Evolutionary conservation across 2,797 vertebrate genomes (phyloP), one percentile per base, ranked within the genome.

Genomic region (Brachyalestes nurse): DNA sequence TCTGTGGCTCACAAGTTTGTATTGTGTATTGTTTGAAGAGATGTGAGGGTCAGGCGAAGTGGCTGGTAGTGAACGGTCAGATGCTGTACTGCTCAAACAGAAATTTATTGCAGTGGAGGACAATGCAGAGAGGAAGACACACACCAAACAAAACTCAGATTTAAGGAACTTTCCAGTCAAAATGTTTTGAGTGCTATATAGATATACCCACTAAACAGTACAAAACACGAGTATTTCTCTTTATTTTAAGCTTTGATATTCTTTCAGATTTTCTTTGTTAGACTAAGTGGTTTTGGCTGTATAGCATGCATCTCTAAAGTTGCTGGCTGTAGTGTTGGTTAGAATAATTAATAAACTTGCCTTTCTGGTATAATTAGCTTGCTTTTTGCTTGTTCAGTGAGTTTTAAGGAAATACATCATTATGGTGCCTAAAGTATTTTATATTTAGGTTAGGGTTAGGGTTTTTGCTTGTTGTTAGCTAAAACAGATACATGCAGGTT

Each of bases 21-120:
- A 77, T 85, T 87, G 82, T 87, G 82, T 70, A 85, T 87, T 87
- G 86, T 87, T 83, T 55, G 28, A 21, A 67, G 51, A 25, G 47
- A 74, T 49, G 62, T 72, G 75, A 19, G 25, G 67, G 73, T 72
- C 65, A 66, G 67, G 61, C 65, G 8, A 49, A 17, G 77, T 58
- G 75, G 51, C 75, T 84, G 77, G 71, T 67, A 70, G 75, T 78
- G 69, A 75, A 75, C 3, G 47, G 28, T 76, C 42, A 38, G 51
- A 80, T 47, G 55, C 42, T 23, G 38, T 34, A 21, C 65, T 75
- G 69, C 60, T 51, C 28, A 62, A 53, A 34, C 53, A 6, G n/a
- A n/a, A 42, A 69, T 73, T 64, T 64, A 70, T 62, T 19, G 78
- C 58, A 72, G 49, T 45, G 13, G 9, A 17, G 65, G 51, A 61